A percentile compares a stretch with the other conserved stretches of the same genome.
phyloP scores from a whole-genome alignment of 2,888 invertebrate species.

The Nephrocerus scutellatus region DNA sequence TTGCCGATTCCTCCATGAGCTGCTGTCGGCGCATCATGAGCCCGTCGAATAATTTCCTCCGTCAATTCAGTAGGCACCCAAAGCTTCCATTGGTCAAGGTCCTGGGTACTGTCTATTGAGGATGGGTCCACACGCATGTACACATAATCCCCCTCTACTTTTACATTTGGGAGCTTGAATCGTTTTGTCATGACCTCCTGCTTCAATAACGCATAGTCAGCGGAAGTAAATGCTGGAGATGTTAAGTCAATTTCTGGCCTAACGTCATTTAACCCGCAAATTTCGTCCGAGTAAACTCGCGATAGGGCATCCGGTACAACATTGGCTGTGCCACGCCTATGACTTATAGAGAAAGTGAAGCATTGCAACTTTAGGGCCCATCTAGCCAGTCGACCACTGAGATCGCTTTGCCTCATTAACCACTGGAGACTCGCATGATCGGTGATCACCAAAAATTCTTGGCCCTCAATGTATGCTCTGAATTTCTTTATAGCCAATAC shows the following conservation, averaged over 20 bases:
- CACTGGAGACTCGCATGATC: conserved; percentile 30
- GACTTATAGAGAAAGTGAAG: conserved; percentile 21
- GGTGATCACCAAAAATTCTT: conserved; percentile 19
- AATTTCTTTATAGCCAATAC: conserved; percentile 12
- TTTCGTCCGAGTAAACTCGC: conserved; percentile 12
- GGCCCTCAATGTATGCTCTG: conserved; percentile 17
- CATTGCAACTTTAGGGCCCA: conserved; percentile 25
- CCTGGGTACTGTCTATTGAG: no score
- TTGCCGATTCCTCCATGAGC: no score
- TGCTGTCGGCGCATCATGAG: no score
- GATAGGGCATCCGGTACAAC: conserved; percentile 30
- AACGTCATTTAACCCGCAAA: conserved; percentile 1
- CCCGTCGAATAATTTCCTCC: no score
- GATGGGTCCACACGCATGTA: no score
- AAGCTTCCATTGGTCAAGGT: no score
- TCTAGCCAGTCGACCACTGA: conserved; percentile 27
- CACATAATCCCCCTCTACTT: no score
- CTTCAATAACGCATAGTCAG: conserved; percentile 13
- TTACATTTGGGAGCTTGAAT: conserved; percentile 14
- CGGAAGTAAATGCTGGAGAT: conserved; percentile 12
- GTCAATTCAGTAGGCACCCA: no score
- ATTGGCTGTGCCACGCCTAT: conserved; percentile 26
- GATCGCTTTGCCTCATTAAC: conserved; percentile 28
- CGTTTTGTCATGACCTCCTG: not conserved
- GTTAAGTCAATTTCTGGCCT: conserved; percentile 10